A percentile compares a stretch with the other conserved stretches of the same genome.
Evolutionary conservation across 2,113 vertebrate species (phyloP).

Genomic region (Theristicus caerulescens): DNA sequence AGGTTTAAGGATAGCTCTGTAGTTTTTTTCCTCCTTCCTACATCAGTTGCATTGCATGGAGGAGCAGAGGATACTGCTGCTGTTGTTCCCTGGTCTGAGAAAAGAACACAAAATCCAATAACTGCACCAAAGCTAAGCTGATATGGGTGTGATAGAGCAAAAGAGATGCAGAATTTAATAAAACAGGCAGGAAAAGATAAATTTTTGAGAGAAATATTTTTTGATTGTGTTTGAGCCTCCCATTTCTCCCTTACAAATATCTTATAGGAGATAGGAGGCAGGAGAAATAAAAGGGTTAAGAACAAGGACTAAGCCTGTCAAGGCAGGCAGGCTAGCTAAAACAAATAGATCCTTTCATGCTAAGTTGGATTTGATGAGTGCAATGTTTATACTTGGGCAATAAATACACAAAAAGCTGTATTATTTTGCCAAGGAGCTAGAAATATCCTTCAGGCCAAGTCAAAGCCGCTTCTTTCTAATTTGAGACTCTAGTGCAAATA

Average conservation of each 20-base stretch:
- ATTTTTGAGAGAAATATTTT: not conserved
- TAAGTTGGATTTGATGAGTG: not conserved
- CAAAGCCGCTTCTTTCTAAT: not conserved
- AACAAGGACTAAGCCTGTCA: not conserved
- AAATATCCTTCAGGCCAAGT: slow-evolving; percentile 16
- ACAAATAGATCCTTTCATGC: slow-evolving; percentile 32
- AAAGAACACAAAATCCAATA: not conserved
- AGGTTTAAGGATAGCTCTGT: not conserved
- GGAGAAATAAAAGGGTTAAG: not conserved
- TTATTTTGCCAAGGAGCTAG: not conserved
- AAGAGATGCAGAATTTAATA: not conserved
- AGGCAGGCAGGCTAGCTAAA: not conserved
- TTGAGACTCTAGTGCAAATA: not conserved
- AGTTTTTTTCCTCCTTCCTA: not conserved
- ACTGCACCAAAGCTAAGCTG: not conserved
- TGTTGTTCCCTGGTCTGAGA: not conserved
- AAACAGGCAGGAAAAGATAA: not conserved
- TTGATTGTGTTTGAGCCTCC: not conserved
- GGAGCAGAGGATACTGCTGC: not conserved
- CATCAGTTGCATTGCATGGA: not conserved
- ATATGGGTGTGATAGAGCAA: not conserved
- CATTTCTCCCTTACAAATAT: not conserved
- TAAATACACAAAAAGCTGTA: slow-evolving; percentile 25
- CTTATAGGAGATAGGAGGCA: not conserved
- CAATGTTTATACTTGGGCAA: slow-evolving; percentile 22